Conservation (phyloP, 1,140 invertebrate genomes). For the Myzus persicae region DNA sequence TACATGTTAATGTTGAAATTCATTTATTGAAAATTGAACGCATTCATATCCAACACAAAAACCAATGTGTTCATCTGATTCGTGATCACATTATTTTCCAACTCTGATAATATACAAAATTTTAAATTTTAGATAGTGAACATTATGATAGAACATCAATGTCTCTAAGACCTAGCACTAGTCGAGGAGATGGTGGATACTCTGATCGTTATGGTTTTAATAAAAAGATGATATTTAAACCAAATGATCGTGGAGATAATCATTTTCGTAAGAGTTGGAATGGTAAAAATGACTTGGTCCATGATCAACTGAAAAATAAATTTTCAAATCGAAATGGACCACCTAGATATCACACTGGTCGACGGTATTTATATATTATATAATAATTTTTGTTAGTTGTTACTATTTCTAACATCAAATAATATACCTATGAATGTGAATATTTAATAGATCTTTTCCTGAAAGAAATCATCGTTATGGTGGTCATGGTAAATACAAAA, state of each 20-base stretch:
- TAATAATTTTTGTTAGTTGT: neutral
- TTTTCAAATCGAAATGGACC: neutral
- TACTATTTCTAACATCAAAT: neutral
- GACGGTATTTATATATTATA: constrained; percentile 46
- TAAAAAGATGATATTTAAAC: constrained; percentile 35
- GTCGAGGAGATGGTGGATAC: constrained; percentile 11
- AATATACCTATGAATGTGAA: neutral
- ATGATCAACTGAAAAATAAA: constrained; percentile 18
- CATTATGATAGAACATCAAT: constrained; percentile 7
- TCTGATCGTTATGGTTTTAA: constrained; percentile 20
- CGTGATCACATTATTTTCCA: neutral
- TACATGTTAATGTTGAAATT: no score
- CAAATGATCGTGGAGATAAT: constrained; percentile 2
- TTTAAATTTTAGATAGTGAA: neutral
- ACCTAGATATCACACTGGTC: neutral
- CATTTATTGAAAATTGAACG: no score
- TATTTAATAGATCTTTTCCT: constrained; percentile 25
- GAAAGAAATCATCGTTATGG: neutral
- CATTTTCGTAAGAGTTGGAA: constrained; percentile 25
- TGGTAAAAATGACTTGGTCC: neutral
- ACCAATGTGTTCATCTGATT: neutral
- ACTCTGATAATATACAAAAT: neutral
- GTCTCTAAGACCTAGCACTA: constrained; percentile 35
- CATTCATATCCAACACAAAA: neutral
- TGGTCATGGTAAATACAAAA: neutral